phyloP scores from a whole-genome alignment of 1,140 invertebrate genomes.

The Drosophila bocki region DNA sequence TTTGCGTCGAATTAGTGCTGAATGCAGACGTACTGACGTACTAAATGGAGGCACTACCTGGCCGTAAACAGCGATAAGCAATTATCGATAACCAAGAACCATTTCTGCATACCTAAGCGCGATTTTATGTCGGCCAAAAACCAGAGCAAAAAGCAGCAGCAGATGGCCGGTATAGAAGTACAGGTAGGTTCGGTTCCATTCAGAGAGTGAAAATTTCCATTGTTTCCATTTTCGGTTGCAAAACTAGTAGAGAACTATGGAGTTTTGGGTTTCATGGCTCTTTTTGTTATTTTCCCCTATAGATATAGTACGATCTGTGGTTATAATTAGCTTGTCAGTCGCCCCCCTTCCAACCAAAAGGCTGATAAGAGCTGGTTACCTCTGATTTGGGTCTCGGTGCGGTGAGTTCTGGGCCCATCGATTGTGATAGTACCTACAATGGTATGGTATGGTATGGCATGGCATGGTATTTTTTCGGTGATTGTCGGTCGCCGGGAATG shows the following conservation, averaged over 20 bases:
- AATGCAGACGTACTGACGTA: conserved; percentile 31
- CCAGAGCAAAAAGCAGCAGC: conserved; percentile 1
- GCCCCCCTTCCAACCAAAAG: conserved; percentile 8
- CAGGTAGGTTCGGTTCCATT: conserved; percentile 24
- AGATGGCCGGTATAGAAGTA: conserved; percentile 1
- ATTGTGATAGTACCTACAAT: conserved; percentile 26
- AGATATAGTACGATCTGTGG: conserved; percentile 53
- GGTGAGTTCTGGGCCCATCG: conserved; percentile 37
- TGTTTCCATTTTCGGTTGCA: conserved; percentile 26
- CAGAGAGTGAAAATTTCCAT: conserved; percentile 41
- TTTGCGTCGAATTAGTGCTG: conserved; percentile 29
- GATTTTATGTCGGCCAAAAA: conserved; percentile 42
- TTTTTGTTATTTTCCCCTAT: conserved; percentile 12
- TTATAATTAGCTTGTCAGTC: conserved; percentile 60
- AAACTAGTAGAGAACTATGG: not conserved
- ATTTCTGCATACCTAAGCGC: conserved; percentile 68
- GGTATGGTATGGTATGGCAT: not conserved
- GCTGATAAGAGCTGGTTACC: conserved; percentile 74
- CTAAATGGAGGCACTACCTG: conserved; percentile 33
- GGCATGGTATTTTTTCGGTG: conserved; percentile 27
- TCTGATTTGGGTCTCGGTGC: conserved; percentile 61
- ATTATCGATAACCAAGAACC: conserved; percentile 57
- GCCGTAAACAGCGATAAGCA: conserved; percentile 56
- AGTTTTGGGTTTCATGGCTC: conserved; percentile 13
- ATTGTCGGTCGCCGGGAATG: conserved; percentile 17